phyloP scores from a whole-genome alignment of 2,113 vertebrate species.

The Petrocephalus zakoni region DNA sequence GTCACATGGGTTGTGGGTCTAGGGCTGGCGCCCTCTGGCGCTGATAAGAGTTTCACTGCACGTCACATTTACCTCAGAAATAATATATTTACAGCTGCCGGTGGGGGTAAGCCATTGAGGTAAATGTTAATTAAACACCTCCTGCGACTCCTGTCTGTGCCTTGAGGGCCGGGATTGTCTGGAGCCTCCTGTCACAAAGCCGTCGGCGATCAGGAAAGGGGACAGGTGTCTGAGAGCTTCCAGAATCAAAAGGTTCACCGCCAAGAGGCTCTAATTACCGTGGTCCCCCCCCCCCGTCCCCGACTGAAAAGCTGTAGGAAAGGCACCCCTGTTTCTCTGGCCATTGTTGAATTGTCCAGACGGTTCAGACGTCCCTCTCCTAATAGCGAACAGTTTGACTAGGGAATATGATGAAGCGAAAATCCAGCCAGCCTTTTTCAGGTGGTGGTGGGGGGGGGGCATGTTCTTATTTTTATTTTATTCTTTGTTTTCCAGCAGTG shows the following conservation, averaged over 20 bases:
- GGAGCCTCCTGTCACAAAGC: conserved; percentile 18
- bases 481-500: background rate
- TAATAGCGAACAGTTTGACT: background rate
- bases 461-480: background rate
- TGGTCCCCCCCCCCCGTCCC: background rate
- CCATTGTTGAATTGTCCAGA: background rate
- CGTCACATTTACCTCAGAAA: conserved; percentile 6
- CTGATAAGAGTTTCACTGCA: background rate
- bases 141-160: background rate
- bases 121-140: conserved; percentile 25
- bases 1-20: background rate
- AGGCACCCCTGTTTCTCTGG: background rate
- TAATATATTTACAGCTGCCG: conserved; percentile 34
- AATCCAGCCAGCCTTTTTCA: background rate
- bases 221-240: background rate
- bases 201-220: conserved; percentile 15
- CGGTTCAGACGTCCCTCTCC: background rate
- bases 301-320: background rate
- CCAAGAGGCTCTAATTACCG: conserved; percentile 9
- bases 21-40: background rate
- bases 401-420: background rate
- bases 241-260: background rate
- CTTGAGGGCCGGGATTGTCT: conserved; percentile 16
- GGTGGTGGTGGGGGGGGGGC: background rate
- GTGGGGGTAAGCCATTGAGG: background rate